phyloP scores from a whole-genome alignment of 2,888 invertebrate genomes.

The Euplagia quadripunctaria region DNA sequence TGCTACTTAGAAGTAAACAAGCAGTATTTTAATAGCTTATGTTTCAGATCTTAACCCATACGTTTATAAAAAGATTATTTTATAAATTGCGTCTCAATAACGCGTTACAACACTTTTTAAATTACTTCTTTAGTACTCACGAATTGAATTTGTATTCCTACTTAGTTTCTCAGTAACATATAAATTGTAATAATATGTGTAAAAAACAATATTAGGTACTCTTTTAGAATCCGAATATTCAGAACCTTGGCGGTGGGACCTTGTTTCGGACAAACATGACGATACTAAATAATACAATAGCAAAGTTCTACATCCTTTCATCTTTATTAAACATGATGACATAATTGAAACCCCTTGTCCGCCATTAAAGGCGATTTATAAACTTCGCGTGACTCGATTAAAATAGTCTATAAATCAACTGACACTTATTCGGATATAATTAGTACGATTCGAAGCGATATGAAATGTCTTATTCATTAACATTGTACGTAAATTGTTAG shows the following conservation, averaged over 20 bases:
- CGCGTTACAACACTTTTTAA: slow-evolving; percentile 15
- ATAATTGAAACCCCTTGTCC: slow-evolving; percentile 49
- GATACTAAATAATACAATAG: slow-evolving; percentile 36
- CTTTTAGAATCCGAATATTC: slow-evolving; percentile 1
- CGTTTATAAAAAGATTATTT: slow-evolving; percentile 15
- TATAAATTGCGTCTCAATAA: slow-evolving; percentile 12
- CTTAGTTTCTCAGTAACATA: slow-evolving; percentile 8
- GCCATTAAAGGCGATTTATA: slow-evolving; percentile 49
- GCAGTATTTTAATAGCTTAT: neutral
- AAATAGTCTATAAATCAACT: slow-evolving; percentile 46
- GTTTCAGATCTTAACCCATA: slow-evolving; percentile 13
- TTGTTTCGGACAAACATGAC: slow-evolving; percentile 20
- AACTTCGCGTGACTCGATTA: slow-evolving; percentile 55
- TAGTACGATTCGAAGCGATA: slow-evolving; percentile 39
- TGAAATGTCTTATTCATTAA: slow-evolving; percentile 31
- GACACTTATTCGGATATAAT: slow-evolving; percentile 50
- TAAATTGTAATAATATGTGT: neutral
- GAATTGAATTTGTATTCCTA: slow-evolving; percentile 13
- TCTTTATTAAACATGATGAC: slow-evolving; percentile 50
- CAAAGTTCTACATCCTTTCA: slow-evolving; percentile 41
- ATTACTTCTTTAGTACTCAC: slow-evolving; percentile 16
- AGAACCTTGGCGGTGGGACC: slow-evolving; percentile 19
- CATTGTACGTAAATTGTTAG: slow-evolving; percentile 7
- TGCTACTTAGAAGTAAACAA: neutral
- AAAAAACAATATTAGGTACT: neutral